Evolutionary conservation across 1,140 invertebrate species (phyloP).

Genomic region (Heliconius hewitsoni): DNA sequence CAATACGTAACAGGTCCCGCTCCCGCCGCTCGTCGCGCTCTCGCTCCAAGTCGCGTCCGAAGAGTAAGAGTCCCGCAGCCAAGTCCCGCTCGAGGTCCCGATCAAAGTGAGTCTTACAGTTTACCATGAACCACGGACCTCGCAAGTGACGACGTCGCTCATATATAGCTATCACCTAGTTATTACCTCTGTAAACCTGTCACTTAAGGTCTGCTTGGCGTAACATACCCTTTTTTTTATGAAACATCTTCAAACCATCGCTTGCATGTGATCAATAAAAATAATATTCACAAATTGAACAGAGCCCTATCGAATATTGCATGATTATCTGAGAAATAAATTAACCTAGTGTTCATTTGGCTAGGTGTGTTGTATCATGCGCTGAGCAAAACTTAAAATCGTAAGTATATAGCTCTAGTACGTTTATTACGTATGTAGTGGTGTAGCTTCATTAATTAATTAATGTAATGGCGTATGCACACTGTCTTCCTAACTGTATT

Average conservation of each 20-base stretch:
- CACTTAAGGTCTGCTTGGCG: slow-evolving; percentile 14
- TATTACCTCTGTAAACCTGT: neutral
- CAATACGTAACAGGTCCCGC: slow-evolving; percentile 74
- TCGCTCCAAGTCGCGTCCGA: slow-evolving; percentile 86
- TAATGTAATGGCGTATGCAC: slow-evolving; percentile 11
- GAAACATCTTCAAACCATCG: slow-evolving; percentile 11
- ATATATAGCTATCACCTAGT: slow-evolving; percentile 5
- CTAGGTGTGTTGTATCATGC: slow-evolving; percentile 75
- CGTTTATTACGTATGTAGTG: slow-evolving; percentile 11
- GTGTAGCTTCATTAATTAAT: slow-evolving; percentile 14
- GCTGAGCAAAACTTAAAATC: slow-evolving; percentile 76
- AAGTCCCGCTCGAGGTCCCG: slow-evolving; percentile 86
- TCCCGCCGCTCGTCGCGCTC: slow-evolving; percentile 85
- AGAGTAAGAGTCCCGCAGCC: slow-evolving; percentile 87
- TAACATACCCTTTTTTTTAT: neutral
- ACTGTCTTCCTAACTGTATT: neutral
- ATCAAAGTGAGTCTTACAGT: slow-evolving; percentile 72
- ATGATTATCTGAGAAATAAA: slow-evolving; percentile 54
- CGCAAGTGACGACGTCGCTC: neutral
- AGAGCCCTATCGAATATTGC: slow-evolving; percentile 42
- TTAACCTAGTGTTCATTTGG: slow-evolving; percentile 75
- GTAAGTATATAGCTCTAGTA: slow-evolving; percentile 60
- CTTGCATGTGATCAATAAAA: slow-evolving; percentile 50
- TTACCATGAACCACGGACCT: neutral
- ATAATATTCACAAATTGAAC: slow-evolving; percentile 34